phyloP scores from a whole-genome alignment of 35 echinoderm and acorn worm genomes.

The Amphiura filiformis region DNA sequence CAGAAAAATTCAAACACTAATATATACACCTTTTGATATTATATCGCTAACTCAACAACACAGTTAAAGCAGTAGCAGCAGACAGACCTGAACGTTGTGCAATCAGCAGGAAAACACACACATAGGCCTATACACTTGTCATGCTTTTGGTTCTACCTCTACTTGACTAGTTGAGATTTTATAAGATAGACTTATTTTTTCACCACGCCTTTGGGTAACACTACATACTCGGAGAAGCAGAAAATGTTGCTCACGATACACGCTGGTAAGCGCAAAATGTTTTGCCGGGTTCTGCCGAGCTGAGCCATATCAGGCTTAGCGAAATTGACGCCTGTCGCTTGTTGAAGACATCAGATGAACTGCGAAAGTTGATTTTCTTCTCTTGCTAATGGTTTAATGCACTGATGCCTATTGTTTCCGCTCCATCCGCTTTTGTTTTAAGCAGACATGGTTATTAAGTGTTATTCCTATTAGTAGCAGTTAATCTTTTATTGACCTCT shows the following conservation, averaged over 20 bases:
- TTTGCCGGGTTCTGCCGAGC: neutral
- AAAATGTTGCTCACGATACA: neutral
- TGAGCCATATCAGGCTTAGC: neutral
- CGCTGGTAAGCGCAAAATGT: neutral
- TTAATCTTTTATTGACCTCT: slow-evolving; percentile 4
- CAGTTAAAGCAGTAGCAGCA: too few species aligned
- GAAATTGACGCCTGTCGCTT: neutral
- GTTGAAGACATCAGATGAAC: neutral
- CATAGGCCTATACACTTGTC: too few species aligned
- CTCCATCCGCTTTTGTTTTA: slow-evolving; percentile 4
- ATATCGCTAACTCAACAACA: too few species aligned
- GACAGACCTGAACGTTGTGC: too few species aligned
- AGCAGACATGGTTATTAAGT: neutral
- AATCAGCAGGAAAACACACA: too few species aligned
- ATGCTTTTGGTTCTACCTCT: too few species aligned
- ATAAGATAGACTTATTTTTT: too few species aligned
- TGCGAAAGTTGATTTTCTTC: neutral
- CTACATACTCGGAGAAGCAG: neutral
- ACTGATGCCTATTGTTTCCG: slow-evolving; percentile 9
- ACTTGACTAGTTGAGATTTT: too few species aligned
- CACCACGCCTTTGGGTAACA: neutral
- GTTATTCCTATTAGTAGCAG: neutral
- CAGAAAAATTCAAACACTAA: slow-evolving; percentile 1
- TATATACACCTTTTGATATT: neutral
- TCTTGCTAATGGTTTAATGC: neutral